Base-by-base conservation (phyloP, 2,797 vertebrate genomes). In the Platalea minor region DNA sequence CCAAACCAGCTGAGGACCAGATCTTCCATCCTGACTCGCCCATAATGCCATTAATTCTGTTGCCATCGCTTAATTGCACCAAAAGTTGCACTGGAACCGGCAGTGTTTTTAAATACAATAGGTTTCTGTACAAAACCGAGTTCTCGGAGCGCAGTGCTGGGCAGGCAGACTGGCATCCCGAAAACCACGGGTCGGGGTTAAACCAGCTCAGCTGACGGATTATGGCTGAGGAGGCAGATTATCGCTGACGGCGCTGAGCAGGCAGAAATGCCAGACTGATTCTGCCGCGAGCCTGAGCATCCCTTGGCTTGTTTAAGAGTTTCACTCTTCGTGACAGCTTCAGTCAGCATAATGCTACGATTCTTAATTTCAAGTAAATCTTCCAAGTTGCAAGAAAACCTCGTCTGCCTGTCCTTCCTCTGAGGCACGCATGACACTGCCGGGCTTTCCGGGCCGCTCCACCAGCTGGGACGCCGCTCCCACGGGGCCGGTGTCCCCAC, bases 41-140 rank as follows among this genome's bases (percentile, higher is more conserved):
- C 1, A 0, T 7, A 13, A 9, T 1, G 6, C 45, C 50, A 1
- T 2, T 24, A 54, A 13, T 17, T 37, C 16, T 23, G 63, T 3
- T 31, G 21, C 72, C 26, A 15, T 43, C 10, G 0, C 29, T 10
- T 11, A 28, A 33, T 21, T 8, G 50, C 23, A 6, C 8, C 7
- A 3, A 4, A 29, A 19, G 14, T 7, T 13, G n/a, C 7, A 1
- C 61, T 17, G 24, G 23, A 7, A 26, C 31, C 74, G 8, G 6
- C 16, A 6, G 23, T 2, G 57, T 0, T 0, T 23, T 25, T n/a
- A 31, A 26, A 37, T 11, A 28, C 26, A 6, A 5, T 1, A 5
- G 24, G 28, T 24, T 41, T 65, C 51, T 33, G 23, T 11, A 7
- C 28, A 9, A 20, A 20, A 14, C 28, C 10, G 33, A 13, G 60